Conservation (phyloP, 2,888 invertebrate genomes). For the Mactromeris polynyma region DNA sequence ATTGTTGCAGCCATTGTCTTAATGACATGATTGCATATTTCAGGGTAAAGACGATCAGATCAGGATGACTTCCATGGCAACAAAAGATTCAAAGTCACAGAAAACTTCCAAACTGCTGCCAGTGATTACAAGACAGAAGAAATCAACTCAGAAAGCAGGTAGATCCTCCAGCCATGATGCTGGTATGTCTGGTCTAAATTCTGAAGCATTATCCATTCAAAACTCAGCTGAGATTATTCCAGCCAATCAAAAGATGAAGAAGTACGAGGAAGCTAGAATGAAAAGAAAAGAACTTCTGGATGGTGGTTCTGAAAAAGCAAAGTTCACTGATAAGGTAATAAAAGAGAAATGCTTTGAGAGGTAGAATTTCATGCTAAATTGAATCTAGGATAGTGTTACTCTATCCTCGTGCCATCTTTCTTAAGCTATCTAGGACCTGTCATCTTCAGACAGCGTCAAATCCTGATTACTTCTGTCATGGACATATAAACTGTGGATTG, state of each 20-base stretch:
- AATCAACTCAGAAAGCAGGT: conserved; percentile 36
- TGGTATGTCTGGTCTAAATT: background rate
- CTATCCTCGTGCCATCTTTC: too few relatives aligned
- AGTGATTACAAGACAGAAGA: conserved; percentile 64
- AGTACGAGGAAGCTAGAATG: conserved; percentile 71
- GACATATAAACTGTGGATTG: too few relatives aligned
- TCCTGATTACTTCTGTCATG: too few relatives aligned
- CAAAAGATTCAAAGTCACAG: conserved; percentile 38
- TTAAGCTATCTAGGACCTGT: too few relatives aligned
- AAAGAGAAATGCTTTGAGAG: too few relatives aligned
- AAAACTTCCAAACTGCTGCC: conserved; percentile 50
- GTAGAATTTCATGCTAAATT: too few relatives aligned
- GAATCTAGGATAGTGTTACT: too few relatives aligned
- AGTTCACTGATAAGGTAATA: conserved; percentile 43
- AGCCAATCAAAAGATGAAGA: conserved; percentile 59
- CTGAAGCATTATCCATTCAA: conserved; percentile 41
- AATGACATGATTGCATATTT: background rate
- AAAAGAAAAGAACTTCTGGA: conserved; percentile 76
- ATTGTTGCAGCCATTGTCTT: too few relatives aligned
- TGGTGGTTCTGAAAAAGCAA: conserved; percentile 38
- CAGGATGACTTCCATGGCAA: conserved; percentile 44
- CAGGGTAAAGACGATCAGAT: conserved; percentile 52
- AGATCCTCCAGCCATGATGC: conserved; percentile 30
- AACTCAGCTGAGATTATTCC: conserved; percentile 34
- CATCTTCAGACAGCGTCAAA: too few relatives aligned